These are phyloP conservation scores for Allolobophora icterica DNA, from an alignment of 2,888 invertebrate genomes.

Conservation along the genomic window DNA sequence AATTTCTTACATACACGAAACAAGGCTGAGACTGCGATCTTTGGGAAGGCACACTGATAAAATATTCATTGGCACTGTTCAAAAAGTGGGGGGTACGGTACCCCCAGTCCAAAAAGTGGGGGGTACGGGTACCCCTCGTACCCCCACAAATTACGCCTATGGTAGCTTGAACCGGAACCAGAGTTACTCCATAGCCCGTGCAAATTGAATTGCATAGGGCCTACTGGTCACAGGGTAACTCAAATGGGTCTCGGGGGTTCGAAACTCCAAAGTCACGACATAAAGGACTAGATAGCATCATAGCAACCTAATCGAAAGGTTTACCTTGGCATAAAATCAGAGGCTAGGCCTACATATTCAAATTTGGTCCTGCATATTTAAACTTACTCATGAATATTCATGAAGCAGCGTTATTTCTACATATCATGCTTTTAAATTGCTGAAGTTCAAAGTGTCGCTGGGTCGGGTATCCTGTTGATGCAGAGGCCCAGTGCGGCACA, in stretches of 20 bases:
- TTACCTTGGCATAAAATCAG: too few relatives aligned
- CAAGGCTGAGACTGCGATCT: too few relatives aligned
- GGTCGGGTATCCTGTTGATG: neutral
- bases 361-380: neutral
- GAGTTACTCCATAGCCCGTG: neutral
- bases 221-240: neutral
- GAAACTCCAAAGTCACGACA: neutral
- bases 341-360: neutral
- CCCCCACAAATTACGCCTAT: too few relatives aligned
- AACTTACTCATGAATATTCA: neutral
- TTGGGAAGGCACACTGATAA: too few relatives aligned
- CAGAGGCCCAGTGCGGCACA: neutral
- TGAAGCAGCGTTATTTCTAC: neutral
- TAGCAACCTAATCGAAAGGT: too few relatives aligned
- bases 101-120: too few relatives aligned
- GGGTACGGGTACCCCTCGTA: too few relatives aligned
- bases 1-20: too few relatives aligned
- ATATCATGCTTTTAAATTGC: neutral
- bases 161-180: neutral
- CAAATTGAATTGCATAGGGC: neutral
- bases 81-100: too few relatives aligned
- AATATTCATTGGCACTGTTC: too few relatives aligned
- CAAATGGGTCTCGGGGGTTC: neutral
- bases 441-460: neutral
- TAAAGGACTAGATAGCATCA: too few relatives aligned